These are phyloP conservation scores for Linnaemya vulpina DNA, from an alignment of 2,888 invertebrate species.

Conservation along the genomic window DNA sequence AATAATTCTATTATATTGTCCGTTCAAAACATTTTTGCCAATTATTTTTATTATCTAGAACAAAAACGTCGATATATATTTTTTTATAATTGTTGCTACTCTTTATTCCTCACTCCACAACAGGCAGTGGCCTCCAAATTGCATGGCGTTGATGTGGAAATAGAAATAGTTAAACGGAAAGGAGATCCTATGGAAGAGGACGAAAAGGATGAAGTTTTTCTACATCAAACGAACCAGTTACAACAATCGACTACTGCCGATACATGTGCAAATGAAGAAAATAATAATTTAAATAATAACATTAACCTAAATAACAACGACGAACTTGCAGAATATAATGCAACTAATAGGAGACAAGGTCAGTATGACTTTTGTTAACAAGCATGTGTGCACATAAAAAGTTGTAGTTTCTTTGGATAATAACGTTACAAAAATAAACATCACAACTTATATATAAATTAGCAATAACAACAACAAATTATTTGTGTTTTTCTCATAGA, in stretches of 20 bases:
- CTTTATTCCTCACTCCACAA: not conserved
- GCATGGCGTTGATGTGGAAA: conserved; percentile 95
- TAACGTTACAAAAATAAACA: not conserved
- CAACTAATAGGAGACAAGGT: conserved; percentile 70
- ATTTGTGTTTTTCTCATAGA: conserved; percentile 46
- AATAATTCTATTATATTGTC: too few species aligned
- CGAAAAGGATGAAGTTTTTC: conserved; percentile 77
- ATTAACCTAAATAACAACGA: conserved; percentile 76
- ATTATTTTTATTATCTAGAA: too few species aligned
- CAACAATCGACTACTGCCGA: conserved; percentile 68
- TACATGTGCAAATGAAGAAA: conserved; percentile 65
- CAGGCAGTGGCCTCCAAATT: conserved; percentile 96
- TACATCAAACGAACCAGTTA: conserved; percentile 73
- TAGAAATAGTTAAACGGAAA: conserved; percentile 94
- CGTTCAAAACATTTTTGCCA: too few species aligned
- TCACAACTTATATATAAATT: not conserved
- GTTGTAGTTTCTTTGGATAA: not conserved
- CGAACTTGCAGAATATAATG: conserved; percentile 71
- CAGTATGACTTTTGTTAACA: not conserved
- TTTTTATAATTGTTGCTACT: not conserved
- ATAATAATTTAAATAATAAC: conserved; percentile 71
- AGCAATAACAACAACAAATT: not conserved
- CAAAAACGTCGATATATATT: not conserved
- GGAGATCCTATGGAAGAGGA: conserved; percentile 85
- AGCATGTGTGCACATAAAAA: not conserved